These are phyloP conservation scores for Rotaria macrura DNA, from an alignment of 2,888 invertebrate genomes.

Conservation along the genomic window DNA sequence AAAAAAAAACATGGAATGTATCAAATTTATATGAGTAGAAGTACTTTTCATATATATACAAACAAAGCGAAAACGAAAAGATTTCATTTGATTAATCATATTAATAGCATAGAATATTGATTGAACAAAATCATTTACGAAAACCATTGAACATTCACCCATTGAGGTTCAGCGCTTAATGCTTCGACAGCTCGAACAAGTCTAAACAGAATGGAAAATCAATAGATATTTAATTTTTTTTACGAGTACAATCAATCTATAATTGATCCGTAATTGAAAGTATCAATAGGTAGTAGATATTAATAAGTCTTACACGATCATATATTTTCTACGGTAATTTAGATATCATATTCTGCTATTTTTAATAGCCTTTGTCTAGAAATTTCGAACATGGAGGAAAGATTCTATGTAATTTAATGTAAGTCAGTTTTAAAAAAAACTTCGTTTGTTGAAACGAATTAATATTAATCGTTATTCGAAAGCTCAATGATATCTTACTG, in stretches of 20 bases:
- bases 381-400: no score
- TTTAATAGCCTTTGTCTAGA: no score
- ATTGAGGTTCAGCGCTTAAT: constrained; percentile 34
- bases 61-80: background rate
- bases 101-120: background rate
- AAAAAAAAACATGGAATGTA: background rate
- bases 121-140: constrained; percentile 43
- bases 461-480: no score
- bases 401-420: background rate
- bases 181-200: constrained; percentile 34
- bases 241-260: no score
- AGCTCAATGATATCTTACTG: background rate
- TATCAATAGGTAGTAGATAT: no score
- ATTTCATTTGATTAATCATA: background rate
- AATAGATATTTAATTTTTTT: background rate
- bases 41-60: background rate
- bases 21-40: background rate
- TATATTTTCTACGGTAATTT: no score
- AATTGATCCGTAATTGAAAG: no score
- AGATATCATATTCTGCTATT: no score
- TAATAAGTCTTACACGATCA: no score
- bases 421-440: no score
- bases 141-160: constrained; percentile 52
- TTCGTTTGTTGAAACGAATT: no score
- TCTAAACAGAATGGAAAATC: constrained; percentile 28